phyloP scores from a whole-genome alignment of 2,888 invertebrate species.

The Uropetala carovei region DNA sequence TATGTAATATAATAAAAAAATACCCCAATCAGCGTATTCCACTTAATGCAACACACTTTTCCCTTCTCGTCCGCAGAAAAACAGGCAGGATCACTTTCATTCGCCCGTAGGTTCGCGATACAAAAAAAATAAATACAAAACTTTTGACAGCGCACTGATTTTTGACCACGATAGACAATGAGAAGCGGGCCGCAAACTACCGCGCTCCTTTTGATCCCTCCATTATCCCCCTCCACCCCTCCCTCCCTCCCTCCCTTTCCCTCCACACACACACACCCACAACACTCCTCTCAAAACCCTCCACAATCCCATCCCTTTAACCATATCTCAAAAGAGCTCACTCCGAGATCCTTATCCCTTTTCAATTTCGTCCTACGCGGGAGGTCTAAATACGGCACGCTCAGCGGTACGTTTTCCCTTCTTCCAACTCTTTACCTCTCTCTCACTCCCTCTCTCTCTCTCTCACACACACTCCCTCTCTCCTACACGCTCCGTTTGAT shows the following conservation, averaged over 20 bases:
- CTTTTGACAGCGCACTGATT: no score
- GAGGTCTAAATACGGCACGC: conserved; percentile 22
- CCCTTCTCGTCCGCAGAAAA: no score
- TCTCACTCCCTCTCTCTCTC: no score
- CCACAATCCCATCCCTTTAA: background rate
- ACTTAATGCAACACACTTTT: background rate
- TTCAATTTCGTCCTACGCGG: background rate
- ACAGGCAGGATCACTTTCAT: no score
- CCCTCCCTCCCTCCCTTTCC: background rate
- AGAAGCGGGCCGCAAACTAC: background rate
- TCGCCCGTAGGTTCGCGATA: no score
- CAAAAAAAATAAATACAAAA: no score
- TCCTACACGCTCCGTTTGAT: background rate
- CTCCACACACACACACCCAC: background rate
- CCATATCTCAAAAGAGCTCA: background rate
- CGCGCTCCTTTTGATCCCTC: background rate
- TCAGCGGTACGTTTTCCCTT: background rate
- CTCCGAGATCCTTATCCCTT: conserved; percentile 1
- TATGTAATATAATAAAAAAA: no score
- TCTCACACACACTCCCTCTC: no score
- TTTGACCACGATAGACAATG: no score
- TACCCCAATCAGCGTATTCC: background rate
- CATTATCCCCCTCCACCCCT: background rate
- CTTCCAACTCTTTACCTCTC: no score
- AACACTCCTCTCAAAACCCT: background rate